Evolutionary conservation across 2,797 vertebrate species (phyloP), one percentile per base, ranked within the genome.

Genomic region (Austrolebias charrua): DNA sequence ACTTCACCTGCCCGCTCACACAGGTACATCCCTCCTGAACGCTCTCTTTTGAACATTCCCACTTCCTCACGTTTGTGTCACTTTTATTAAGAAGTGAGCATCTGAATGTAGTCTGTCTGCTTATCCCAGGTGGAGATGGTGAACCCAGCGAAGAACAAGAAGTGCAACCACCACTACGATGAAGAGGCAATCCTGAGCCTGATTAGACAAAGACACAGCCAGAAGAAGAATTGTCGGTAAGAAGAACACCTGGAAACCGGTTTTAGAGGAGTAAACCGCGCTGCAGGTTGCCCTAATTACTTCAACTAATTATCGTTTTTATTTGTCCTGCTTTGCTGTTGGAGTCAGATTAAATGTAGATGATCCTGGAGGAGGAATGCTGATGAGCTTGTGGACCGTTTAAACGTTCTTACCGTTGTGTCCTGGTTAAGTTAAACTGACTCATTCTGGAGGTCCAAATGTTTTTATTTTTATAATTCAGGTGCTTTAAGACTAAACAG

Each of bases 1-100:
- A 96, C 84, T 94, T 96, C 80, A 94, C 82, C 81, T 99, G 98
- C 82, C 96, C 98, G 54, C 94, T 99, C 72, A 98, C 97, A 5
- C 95, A 95, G 96, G 98, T 98, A 93, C 10, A 29, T 40, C 35
- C 16, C 42, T 75, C 7, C 15, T 38, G 18, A 19, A 28, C 20
- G 1, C 20, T 33, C 2, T 4, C 28, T 13, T 38, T 38, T 19
- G 44, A 48, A 15, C 33, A 28, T 40, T 24, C 28, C 10, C 5
- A 9, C 51, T n/a, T 45, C 38, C 14, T 44, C 20, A 38, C 12
- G 35, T 38, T 9, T 11, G 3, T 9, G 3, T 10, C 11, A 18
- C 67, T 31, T 47, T 33, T 50, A n/a, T 15, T 0, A 12, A 9
- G 15, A 6, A 60, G 57, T 38, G 12, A 60, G 20, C 12, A 28